Evolutionary conservation across 2,113 vertebrate genomes (phyloP).

Genomic region (Apteryx owenii): DNA sequence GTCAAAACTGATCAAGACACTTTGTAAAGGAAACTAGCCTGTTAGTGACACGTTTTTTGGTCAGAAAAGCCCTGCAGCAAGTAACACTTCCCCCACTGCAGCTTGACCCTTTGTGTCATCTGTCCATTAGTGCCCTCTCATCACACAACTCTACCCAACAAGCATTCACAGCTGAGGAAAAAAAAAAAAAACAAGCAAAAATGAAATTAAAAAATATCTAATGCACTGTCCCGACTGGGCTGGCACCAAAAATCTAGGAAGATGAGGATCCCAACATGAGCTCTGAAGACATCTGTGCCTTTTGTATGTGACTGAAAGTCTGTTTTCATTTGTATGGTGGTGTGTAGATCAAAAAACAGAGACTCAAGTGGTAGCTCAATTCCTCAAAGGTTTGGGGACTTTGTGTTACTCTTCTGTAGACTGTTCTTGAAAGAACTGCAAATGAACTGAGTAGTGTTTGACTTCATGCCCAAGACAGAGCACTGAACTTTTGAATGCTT

Average conservation of each 20-base stretch:
- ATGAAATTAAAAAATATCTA: no score
- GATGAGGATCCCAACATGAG: accelerated
- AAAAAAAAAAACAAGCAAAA: no score
- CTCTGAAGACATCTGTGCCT: neutral
- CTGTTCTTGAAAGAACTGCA: neutral
- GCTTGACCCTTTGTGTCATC: no score
- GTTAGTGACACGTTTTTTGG: neutral
- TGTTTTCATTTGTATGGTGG: neutral
- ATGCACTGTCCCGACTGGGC: no score
- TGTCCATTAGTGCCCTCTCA: no score
- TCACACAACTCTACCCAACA: no score
- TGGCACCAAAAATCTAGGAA: neutral
- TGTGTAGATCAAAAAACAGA: neutral
- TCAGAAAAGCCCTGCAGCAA: no score
- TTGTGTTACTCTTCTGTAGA: neutral
- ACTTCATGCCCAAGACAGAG: neutral
- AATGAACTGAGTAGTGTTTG: neutral
- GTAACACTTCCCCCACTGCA: no score
- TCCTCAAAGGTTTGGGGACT: neutral
- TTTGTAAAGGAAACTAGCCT: neutral
- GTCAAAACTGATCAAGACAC: neutral
- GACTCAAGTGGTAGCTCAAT: neutral
- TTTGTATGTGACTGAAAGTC: neutral
- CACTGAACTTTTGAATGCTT: neutral
- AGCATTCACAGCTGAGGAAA: no score